Percentiles rank a stretch among this genome's conserved stretches.
These are phyloP conservation scores for Digitonthophagus gazella DNA, from an alignment of 2,888 invertebrate species.

Conservation along the genomic window DNA sequence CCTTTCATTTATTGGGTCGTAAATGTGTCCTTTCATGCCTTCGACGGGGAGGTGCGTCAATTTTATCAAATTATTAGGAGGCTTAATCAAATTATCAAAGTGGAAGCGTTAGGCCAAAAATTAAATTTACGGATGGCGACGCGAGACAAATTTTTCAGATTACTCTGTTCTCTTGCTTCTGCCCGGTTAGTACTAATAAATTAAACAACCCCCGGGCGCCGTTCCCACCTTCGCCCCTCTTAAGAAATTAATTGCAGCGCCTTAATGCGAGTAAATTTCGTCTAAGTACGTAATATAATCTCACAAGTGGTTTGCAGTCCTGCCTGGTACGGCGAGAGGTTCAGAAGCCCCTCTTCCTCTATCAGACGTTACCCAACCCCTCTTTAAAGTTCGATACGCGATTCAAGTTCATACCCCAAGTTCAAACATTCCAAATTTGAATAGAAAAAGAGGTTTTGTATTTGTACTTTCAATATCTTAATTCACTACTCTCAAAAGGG, in stretches of 20 bases:
- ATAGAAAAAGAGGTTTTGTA: neutral
- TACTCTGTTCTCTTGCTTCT: neutral
- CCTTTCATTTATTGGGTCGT: neutral
- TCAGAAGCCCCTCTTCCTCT: neutral
- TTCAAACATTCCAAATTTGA: neutral
- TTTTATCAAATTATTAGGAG: neutral
- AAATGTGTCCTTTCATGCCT: neutral
- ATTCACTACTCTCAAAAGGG: neutral
- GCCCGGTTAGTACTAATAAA: slow-evolving; percentile 13
- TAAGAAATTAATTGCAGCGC: slow-evolving; percentile 42
- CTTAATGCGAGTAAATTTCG: slow-evolving; percentile 42
- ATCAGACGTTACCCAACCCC: neutral
- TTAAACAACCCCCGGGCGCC: slow-evolving; percentile 10
- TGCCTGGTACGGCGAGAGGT: slow-evolving; percentile 3
- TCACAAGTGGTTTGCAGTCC: slow-evolving; percentile 30
- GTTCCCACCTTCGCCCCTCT: slow-evolving; percentile 5
- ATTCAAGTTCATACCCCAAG: too few relatives aligned
- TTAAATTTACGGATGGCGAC: neutral
- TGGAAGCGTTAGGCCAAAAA: neutral
- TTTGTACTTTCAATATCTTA: neutral
- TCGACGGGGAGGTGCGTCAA: neutral
- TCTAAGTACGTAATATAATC: slow-evolving; percentile 43
- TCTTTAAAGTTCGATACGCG: neutral
- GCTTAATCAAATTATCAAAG: neutral
- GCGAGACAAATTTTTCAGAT: neutral